phyloP scores from a whole-genome alignment of 1,140 invertebrate species.

The Antheraea pernyi region DNA sequence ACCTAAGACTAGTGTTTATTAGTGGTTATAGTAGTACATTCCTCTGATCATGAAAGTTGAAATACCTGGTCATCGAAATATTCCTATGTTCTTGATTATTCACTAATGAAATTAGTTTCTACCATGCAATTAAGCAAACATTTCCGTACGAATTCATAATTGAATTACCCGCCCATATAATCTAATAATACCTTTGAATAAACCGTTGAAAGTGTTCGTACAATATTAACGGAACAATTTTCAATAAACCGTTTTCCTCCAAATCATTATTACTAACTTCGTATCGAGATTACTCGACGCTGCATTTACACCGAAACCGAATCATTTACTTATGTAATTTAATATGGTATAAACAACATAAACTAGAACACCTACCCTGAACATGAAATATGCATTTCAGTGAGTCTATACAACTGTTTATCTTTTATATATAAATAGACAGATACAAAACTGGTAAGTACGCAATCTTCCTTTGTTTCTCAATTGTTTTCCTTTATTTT shows the following conservation, averaged over 20 bases:
- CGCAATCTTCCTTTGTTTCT: too few relatives aligned
- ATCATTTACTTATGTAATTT: neutral
- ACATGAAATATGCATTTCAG: neutral
- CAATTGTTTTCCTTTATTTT: too few relatives aligned
- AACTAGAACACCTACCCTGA: neutral
- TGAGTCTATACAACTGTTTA: too few relatives aligned
- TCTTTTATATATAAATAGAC: too few relatives aligned
- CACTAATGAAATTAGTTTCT: too few relatives aligned
- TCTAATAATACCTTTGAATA: neutral
- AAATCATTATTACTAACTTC: slow-evolving; percentile 3
- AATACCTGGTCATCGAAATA: too few relatives aligned
- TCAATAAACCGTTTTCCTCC: slow-evolving; percentile 6
- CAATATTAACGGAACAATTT: slow-evolving; percentile 1
- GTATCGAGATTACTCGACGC: neutral
- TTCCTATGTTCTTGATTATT: too few relatives aligned
- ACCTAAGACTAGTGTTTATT: too few relatives aligned
- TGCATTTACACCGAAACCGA: neutral
- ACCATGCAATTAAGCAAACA: too few relatives aligned
- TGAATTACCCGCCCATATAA: neutral
- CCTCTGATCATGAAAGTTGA: too few relatives aligned
- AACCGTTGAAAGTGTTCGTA: neutral
- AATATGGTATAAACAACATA: neutral
- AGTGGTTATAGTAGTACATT: too few relatives aligned
- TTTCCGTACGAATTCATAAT: neutral
- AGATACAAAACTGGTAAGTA: too few relatives aligned